Conservation (phyloP, 1,140 invertebrate species). For the Ceratina calcarata region DNA sequence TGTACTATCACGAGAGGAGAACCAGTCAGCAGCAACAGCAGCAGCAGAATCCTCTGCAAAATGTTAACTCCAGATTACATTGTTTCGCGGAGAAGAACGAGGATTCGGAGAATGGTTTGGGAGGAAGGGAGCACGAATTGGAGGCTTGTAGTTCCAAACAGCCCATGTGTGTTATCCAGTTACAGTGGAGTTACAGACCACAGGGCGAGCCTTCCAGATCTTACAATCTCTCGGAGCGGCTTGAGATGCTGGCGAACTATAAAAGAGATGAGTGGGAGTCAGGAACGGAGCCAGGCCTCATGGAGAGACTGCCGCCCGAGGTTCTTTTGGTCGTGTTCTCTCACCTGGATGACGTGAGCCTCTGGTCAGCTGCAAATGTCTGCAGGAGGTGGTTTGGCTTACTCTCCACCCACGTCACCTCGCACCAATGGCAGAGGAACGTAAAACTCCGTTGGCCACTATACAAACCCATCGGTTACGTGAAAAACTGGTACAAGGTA, state of each 20-base stretch:
- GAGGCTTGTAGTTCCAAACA: too few relatives aligned
- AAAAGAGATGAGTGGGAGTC: slow-evolving; percentile 75
- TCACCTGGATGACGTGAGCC: slow-evolving; percentile 93
- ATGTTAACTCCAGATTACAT: slow-evolving; percentile 45
- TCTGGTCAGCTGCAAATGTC: slow-evolving; percentile 92
- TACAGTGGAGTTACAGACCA: slow-evolving; percentile 56
- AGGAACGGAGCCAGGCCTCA: slow-evolving; percentile 76
- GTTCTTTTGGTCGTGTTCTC: slow-evolving; percentile 93
- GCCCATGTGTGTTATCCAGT: slow-evolving; percentile 3
- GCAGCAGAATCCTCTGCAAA: slow-evolving; percentile 65
- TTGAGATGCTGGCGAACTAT: slow-evolving; percentile 79
- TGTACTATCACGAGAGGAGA: slow-evolving; percentile 79
- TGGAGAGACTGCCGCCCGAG: slow-evolving; percentile 85
- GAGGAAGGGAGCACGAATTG: too few relatives aligned
- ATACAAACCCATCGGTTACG: slow-evolving; percentile 86
- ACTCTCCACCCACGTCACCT: slow-evolving; percentile 87
- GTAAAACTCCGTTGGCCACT: slow-evolving; percentile 90
- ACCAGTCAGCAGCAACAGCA: slow-evolving; percentile 70
- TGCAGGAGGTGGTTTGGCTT: slow-evolving; percentile 92
- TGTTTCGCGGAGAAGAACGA: too few relatives aligned
- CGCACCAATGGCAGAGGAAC: slow-evolving; percentile 89
- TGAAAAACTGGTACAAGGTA: slow-evolving; percentile 90
- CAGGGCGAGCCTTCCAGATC: slow-evolving; percentile 68
- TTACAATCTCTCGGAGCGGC: slow-evolving; percentile 74
- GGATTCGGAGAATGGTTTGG: too few relatives aligned